Conservation (phyloP, 2,888 invertebrate species). For the Drosophila emarginata region DNA sequence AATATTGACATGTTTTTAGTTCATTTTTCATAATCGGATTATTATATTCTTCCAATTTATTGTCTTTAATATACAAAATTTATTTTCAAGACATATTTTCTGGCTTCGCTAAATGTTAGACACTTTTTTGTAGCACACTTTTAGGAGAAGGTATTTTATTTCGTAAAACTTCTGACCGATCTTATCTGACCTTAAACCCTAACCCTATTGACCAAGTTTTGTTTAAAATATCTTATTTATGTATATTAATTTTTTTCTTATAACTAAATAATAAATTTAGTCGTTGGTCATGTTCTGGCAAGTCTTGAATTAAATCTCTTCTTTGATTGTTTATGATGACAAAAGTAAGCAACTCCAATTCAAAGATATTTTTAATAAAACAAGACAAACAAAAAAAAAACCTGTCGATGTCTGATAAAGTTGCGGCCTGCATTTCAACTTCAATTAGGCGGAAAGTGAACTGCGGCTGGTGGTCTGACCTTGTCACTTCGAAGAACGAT, state of each 20-base stretch:
- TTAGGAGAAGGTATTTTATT: not conserved
- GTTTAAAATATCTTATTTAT: not conserved
- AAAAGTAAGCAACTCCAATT: not conserved
- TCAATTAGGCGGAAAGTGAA: slow-evolving; percentile 54
- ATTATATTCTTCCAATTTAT: too few species aligned
- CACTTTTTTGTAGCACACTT: slow-evolving; percentile 14
- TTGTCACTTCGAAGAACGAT: slow-evolving; percentile 51
- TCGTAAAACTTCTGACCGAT: not conserved
- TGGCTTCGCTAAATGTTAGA: not conserved
- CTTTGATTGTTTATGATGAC: not conserved
- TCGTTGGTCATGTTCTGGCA: not conserved
- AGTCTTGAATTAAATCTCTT: not conserved
- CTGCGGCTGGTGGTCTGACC: slow-evolving; percentile 61
- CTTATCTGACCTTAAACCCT: not conserved
- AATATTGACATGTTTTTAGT: not conserved
- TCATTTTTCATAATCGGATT: too few species aligned
- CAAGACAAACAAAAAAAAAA: slow-evolving; percentile 35
- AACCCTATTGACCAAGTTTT: not conserved
- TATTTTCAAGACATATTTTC: not conserved
- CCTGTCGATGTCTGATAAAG: slow-evolving; percentile 73
- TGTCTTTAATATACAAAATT: not conserved
- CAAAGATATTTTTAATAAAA: not conserved
- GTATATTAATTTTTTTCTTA: too few species aligned
- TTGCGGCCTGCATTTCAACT: slow-evolving; percentile 38
- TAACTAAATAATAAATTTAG: too few species aligned